Evolutionary conservation across 2,113 vertebrate genomes (phyloP), one percentile per base, ranked within the genome.

Genomic region (Crotalus tigris): DNA sequence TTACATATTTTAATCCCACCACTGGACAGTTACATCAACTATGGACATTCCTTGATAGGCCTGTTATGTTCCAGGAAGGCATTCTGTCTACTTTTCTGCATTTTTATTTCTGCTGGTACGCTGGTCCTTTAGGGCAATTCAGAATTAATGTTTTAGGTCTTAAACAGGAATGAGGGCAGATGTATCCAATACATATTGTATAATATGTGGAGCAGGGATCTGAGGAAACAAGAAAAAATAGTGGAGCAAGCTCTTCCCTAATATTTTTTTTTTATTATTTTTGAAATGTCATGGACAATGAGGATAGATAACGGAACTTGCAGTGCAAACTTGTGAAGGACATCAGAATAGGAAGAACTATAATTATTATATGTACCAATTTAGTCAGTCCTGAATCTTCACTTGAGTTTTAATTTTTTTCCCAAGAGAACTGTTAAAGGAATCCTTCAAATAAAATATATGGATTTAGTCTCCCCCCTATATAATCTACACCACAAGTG

Each of bases 21-120:
- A 51, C 49, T 51, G 49, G 49, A 9, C 49, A 51, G 49, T 51
- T 51, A 51, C 1, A 69, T 69, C 26, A 69, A 2, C 29, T 69
- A 90, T 29, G 59, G 21, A 93, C 81, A 85, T 19, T 94, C 17
- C 92, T 90, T 92, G 88, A 92, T 19, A 81, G 7, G 49, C 29
- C 51, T 39, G 0, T 57, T 54, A 88, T 87, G 92, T 94, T 87
- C 33, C 44, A 92, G 94, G n/a, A 39, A 93, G n/a, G 54, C 9
- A 39, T 55, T 39, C 21, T 39, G 26, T 33, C 46, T 39, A 55
- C 3, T 57, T 55, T 21, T 2, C 15, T 44, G 69, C 44, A 33
- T 33, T 24, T 55, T 44, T 44, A 21, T 7, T 91, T 85, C 21
- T 85, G n/a, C 51, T 55, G 64, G n/a, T 39, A 11, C 17, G n/a